phyloP scores from a whole-genome alignment of 2,797 vertebrate genomes.

The Rachycentron canadum region DNA sequence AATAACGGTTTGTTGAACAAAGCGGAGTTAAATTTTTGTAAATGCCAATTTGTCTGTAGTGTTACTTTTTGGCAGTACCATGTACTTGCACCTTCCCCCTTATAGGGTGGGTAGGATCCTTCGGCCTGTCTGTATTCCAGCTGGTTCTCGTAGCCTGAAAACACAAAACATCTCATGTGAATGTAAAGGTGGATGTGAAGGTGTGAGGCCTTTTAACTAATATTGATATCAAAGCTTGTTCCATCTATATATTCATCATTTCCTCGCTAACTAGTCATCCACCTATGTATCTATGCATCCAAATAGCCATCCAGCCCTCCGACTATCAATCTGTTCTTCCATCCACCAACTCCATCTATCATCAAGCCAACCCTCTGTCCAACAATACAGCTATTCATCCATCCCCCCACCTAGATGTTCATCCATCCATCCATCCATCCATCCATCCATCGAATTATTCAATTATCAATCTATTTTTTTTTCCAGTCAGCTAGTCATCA shows the following conservation, averaged over 20 bases:
- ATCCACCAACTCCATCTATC: neutral
- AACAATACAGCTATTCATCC: neutral
- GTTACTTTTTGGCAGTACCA: constrained; percentile 84
- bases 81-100: constrained; percentile 84
- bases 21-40: too few relatives aligned
- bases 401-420: neutral
- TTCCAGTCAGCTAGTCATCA: neutral
- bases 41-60: neutral
- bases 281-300: too few relatives aligned
- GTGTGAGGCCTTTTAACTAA: neutral
- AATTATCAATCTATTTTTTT: too few relatives aligned
- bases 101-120: constrained; percentile 90
- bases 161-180: neutral
- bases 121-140: constrained; percentile 84
- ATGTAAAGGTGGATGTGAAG: neutral
- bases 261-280: too few relatives aligned
- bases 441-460: neutral
- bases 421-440: neutral
- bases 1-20: neutral
- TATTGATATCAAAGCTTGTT: neutral
- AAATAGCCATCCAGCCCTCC: too few relatives aligned
- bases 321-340: too few relatives aligned
- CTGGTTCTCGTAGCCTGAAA: constrained; percentile 90
- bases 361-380: neutral
- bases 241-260: neutral